Conservation (phyloP, 2,797 vertebrate species). For the Sebastes diploproa region DNA sequence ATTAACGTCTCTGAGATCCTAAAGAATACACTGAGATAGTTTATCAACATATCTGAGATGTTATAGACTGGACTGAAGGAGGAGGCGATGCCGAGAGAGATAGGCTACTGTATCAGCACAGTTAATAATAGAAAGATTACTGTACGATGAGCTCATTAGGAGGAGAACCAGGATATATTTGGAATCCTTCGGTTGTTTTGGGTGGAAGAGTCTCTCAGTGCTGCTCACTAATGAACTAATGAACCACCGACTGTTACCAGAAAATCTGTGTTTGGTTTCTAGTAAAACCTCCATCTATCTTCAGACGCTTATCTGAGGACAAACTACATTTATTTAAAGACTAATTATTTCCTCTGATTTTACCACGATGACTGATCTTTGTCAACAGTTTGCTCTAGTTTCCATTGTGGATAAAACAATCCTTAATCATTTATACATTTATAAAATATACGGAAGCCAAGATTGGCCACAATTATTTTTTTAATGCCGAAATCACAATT, state of each 20-base stretch:
- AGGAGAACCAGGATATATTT: background rate
- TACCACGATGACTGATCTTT: background rate
- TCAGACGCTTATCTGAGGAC: background rate
- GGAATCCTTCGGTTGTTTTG: background rate
- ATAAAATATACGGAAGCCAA: no score
- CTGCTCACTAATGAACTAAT: background rate
- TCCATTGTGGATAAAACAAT: background rate
- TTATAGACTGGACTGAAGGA: background rate
- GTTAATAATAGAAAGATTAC: constrained; percentile 11
- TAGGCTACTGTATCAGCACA: background rate
- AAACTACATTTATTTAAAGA: background rate
- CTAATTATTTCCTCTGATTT: background rate
- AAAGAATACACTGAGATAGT: no score
- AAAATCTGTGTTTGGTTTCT: background rate
- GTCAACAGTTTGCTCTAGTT: background rate
- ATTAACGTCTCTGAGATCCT: background rate
- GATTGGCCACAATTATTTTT: no score
- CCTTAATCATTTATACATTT: background rate
- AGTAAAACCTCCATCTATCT: background rate
- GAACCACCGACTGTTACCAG: background rate
- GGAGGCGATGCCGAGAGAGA: background rate
- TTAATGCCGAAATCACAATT: no score
- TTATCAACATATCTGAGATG: background rate
- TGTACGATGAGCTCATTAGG: constrained; percentile 12
- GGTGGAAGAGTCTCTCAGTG: constrained; percentile 10